Evolutionary conservation across 2,888 invertebrate species (phyloP).

Genomic region (Tuberolachnus salignus): DNA sequence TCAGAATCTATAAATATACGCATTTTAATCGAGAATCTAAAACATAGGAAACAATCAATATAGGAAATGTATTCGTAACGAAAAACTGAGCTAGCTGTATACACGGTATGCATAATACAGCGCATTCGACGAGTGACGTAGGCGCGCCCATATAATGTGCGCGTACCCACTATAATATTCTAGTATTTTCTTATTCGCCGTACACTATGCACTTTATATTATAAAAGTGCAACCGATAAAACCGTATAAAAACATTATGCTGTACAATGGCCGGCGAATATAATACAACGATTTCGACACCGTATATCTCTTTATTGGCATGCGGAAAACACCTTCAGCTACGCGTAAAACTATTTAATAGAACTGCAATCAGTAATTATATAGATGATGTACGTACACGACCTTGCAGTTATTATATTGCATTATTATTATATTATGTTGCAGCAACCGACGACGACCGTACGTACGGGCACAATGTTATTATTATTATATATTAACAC

Average conservation of each 20-base stretch:
- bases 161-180: too few relatives aligned
- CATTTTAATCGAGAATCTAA: too few relatives aligned
- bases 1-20: too few relatives aligned
- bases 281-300: constrained; percentile 32
- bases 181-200: too few relatives aligned
- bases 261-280: constrained; percentile 10
- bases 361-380: constrained; percentile 39
- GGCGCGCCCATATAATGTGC: too few relatives aligned
- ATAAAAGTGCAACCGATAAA: constrained; percentile 25
- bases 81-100: too few relatives aligned
- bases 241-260: constrained; percentile 8
- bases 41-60: too few relatives aligned
- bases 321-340: constrained; percentile 54
- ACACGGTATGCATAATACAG: too few relatives aligned
- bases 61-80: too few relatives aligned
- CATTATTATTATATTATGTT: constrained; percentile 35
- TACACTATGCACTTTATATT: too few relatives aligned
- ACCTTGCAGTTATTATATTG: constrained; percentile 51
- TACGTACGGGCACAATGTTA: neutral
- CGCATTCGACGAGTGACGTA: too few relatives aligned
- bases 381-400: constrained; percentile 32
- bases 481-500: constrained; percentile 3
- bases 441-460: constrained; percentile 47
- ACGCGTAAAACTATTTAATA: constrained; percentile 19
- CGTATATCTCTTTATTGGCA: constrained; percentile 32